Evolutionary conservation across 1,140 invertebrate species (phyloP).

Genomic region (Drosophila baimaii): DNA sequence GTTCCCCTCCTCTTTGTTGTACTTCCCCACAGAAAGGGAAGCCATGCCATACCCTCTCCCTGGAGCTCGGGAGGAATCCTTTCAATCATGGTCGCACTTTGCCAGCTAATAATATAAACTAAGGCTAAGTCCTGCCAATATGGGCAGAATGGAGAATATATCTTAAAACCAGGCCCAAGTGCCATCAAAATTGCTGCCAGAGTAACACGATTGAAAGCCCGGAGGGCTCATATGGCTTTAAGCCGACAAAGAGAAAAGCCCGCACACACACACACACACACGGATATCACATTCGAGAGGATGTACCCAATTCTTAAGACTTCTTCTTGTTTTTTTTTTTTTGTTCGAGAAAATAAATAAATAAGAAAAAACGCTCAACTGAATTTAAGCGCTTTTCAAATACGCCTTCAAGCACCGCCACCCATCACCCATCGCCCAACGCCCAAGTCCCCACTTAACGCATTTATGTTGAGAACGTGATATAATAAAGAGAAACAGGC

Average conservation of each 20-base stretch:
- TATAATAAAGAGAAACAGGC: constrained; percentile 73
- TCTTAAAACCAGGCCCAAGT: constrained; percentile 62
- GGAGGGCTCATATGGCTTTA: constrained; percentile 55
- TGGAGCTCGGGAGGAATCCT: constrained; percentile 15
- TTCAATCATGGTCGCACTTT: constrained; percentile 75
- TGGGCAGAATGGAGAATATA: constrained; percentile 47
- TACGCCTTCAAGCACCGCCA: constrained; percentile 56
- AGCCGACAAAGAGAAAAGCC: constrained; percentile 49
- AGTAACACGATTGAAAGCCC: constrained; percentile 44
- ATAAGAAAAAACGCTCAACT: constrained; percentile 59
- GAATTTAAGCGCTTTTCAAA: constrained; percentile 80
- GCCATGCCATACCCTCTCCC: neutral
- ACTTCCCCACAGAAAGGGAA: neutral
- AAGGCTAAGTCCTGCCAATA: constrained; percentile 67
- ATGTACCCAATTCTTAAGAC: constrained; percentile 50
- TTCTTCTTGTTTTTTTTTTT: constrained; percentile 60
- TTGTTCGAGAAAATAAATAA: constrained; percentile 36
- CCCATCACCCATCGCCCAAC: constrained; percentile 2
- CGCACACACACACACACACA: constrained; percentile 41
- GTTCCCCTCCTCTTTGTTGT: too few species aligned
- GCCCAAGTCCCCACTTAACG: constrained; percentile 73
- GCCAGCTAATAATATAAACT: constrained; percentile 80
- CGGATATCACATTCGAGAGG: constrained; percentile 31
- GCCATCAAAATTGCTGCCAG: constrained; percentile 71
- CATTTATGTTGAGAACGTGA: constrained; percentile 81